Conservation (phyloP, 2,113 vertebrate species). For the Micromys minutus region DNA sequence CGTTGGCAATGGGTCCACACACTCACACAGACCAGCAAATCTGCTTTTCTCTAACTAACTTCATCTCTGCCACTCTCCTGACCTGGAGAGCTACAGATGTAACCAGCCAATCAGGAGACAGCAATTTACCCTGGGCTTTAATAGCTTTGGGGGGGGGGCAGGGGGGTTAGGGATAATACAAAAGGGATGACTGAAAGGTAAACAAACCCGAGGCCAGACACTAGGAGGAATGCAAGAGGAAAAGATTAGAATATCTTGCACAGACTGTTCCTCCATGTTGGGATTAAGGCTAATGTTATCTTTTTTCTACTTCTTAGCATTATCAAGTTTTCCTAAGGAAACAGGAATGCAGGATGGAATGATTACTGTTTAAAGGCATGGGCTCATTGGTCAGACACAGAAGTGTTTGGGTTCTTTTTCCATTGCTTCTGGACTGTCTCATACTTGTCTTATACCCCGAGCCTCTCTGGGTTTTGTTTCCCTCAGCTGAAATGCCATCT, state of each 20-base stretch:
- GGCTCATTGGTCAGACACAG: not conserved
- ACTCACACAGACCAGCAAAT: not conserved
- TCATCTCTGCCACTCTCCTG: not conserved
- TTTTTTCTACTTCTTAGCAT: not conserved
- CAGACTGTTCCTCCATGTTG: not conserved
- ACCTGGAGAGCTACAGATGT: not conserved
- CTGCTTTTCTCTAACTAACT: not conserved
- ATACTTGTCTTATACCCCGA: not conserved
- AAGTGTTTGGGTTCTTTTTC: not conserved
- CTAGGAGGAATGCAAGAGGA: not conserved
- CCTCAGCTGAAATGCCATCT: not conserved
- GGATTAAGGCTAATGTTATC: slow-evolving; percentile 5
- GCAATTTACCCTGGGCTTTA: not conserved
- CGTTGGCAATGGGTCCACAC: not conserved
- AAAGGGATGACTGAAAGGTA: not conserved
- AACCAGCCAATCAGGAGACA: not conserved
- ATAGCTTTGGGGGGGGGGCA: not conserved
- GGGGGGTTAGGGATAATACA: too few relatives aligned
- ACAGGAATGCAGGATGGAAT: not conserved
- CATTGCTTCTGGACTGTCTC: not conserved
- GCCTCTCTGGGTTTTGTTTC: not conserved
- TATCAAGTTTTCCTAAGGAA: slow-evolving; percentile 15
- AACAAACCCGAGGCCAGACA: not conserved
- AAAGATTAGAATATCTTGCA: not conserved
- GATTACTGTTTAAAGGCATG: slow-evolving; percentile 30